Conservation (phyloP, 1,140 invertebrate species). For the Macrocentrus cingulum region DNA sequence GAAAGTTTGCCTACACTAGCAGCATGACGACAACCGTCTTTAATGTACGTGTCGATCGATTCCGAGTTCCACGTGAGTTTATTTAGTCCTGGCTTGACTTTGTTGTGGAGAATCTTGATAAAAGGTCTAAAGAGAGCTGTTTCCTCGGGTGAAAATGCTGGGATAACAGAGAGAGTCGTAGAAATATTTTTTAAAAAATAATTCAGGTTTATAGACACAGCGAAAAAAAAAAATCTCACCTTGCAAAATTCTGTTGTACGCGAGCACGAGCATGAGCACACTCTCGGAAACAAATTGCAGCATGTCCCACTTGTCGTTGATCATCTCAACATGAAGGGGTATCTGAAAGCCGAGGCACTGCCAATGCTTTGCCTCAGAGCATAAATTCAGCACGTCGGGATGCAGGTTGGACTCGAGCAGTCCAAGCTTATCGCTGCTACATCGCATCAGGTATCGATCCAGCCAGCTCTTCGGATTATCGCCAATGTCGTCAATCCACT, state of each 20-base stretch:
- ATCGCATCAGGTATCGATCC: slow-evolving; percentile 71
- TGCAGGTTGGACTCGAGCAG: slow-evolving; percentile 81
- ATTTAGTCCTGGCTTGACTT: slow-evolving; percentile 76
- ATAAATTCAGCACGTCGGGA: slow-evolving; percentile 61
- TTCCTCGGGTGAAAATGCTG: slow-evolving; percentile 61
- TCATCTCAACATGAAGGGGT: slow-evolving; percentile 64
- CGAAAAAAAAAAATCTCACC: slow-evolving; percentile 32
- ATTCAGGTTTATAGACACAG: too few species aligned
- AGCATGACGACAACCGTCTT: slow-evolving; percentile 71
- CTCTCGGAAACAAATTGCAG: slow-evolving; percentile 72
- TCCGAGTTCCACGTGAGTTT: slow-evolving; percentile 78
- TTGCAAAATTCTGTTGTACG: slow-evolving; percentile 79
- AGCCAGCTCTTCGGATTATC: slow-evolving; percentile 65
- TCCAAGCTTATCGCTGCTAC: slow-evolving; percentile 63
- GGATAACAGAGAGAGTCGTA: too few species aligned
- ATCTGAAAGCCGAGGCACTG: slow-evolving; percentile 67
- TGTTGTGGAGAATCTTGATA: slow-evolving; percentile 67
- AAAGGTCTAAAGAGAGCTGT: slow-evolving; percentile 62
- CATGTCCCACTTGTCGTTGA: slow-evolving; percentile 66
- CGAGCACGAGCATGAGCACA: slow-evolving; percentile 72
- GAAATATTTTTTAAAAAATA: too few species aligned
- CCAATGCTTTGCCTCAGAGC: slow-evolving; percentile 72
- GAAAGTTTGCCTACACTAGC: slow-evolving; percentile 60
- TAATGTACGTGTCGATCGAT: slow-evolving; percentile 75
- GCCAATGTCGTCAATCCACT: slow-evolving; percentile 65